Evolutionary conservation across 2,888 invertebrate genomes (phyloP).

Genomic region (Aproaerema taeniolella): DNA sequence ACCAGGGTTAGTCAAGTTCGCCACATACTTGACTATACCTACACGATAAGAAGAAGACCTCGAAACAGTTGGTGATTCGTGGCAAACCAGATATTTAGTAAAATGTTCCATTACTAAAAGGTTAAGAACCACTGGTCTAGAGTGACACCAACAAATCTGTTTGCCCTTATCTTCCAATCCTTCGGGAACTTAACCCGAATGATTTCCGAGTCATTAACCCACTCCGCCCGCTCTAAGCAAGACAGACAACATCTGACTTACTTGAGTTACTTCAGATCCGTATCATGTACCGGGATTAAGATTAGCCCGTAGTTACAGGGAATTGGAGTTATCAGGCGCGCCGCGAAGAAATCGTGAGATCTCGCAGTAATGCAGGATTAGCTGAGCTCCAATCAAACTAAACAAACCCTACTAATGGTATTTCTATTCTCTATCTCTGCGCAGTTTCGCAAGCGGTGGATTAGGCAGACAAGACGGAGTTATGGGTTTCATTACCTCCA

Average conservation of each 20-base stretch:
- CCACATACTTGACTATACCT: too few species aligned
- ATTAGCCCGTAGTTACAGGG: conserved; percentile 63
- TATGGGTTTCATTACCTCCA: conserved; percentile 66
- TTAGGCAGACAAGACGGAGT: conserved; percentile 64
- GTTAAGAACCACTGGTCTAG: too few species aligned
- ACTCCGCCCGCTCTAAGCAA: conserved; percentile 68
- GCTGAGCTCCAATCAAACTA: conserved; percentile 70
- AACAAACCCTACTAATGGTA: conserved; percentile 71
- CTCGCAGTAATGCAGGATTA: conserved; percentile 67
- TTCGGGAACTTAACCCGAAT: conserved; percentile 70
- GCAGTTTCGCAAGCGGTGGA: conserved; percentile 62
- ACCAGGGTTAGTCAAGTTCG: too few species aligned
- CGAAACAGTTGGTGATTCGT: too few species aligned
- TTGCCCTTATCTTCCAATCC: conserved; percentile 71
- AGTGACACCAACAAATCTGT: conserved; percentile 69
- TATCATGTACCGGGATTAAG: conserved; percentile 67
- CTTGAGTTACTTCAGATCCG: conserved; percentile 72
- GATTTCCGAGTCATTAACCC: conserved; percentile 75
- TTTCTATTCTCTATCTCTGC: conserved; percentile 65
- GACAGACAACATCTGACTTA: conserved; percentile 75
- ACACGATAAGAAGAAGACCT: too few species aligned
- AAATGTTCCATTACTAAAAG: too few species aligned
- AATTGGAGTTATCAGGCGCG: conserved; percentile 66
- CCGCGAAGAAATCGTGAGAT: conserved; percentile 73
- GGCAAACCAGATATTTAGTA: too few species aligned